phyloP scores from a whole-genome alignment of 2,113 vertebrate genomes.

The Andinoacara biseriatus region DNA sequence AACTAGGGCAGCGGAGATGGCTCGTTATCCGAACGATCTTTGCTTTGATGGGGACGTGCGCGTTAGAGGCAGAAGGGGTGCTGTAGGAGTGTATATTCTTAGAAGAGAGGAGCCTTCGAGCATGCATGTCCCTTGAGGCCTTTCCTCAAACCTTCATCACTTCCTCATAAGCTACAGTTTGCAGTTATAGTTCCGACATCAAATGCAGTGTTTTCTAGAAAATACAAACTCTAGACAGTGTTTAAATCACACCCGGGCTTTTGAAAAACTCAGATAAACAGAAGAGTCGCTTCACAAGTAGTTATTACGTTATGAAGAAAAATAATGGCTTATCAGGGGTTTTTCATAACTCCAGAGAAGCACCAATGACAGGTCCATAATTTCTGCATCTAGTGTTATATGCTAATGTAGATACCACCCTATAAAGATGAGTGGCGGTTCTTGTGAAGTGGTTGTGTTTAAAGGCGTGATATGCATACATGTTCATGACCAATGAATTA shows the following conservation, averaged over 20 bases:
- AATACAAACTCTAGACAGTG: not conserved
- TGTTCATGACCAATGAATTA: not conserved
- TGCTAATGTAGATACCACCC: not conserved
- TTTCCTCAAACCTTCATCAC: conserved; percentile 39
- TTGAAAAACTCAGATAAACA: not conserved
- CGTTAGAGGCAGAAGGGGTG: conserved; percentile 45
- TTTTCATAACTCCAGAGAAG: not conserved
- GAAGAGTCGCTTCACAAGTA: not conserved
- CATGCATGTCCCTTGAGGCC: conserved; percentile 40
- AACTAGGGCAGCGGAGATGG: conserved; percentile 67
- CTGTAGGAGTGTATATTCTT: conserved; percentile 54
- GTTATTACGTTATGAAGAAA: not conserved
- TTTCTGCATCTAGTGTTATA: not conserved
- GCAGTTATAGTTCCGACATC: not conserved
- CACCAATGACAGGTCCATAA: not conserved
- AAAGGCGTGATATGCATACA: not conserved
- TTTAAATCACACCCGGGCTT: conserved; percentile 16
- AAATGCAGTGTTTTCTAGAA: not conserved
- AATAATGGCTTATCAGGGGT: not conserved
- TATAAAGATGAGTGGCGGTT: not conserved
- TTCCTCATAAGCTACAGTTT: conserved; percentile 14
- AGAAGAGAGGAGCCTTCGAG: conserved; percentile 43
- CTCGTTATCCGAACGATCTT: conserved; percentile 70
- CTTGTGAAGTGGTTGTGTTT: not conserved
- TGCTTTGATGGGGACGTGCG: conserved; percentile 66